phyloP scores from a whole-genome alignment of 2,797 vertebrate genomes.

The Pteropus rufus region DNA sequence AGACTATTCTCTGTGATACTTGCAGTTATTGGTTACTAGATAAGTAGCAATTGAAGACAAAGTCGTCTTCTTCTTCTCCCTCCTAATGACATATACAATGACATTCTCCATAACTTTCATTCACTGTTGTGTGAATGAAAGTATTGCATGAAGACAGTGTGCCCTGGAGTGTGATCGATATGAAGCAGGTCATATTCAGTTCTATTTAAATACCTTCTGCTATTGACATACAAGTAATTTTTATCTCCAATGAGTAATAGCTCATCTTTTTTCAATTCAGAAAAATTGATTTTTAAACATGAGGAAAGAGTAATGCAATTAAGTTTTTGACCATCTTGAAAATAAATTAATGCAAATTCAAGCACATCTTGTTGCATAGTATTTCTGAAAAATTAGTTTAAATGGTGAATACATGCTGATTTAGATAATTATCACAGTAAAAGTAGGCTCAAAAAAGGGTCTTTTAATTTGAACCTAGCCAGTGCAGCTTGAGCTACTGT shows the following conservation, averaged over 20 bases:
- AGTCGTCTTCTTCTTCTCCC: neutral
- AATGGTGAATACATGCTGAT: neutral
- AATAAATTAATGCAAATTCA: slow-evolving; percentile 52
- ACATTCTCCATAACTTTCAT: neutral
- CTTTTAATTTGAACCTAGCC: neutral
- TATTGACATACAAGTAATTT: neutral
- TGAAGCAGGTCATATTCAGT: neutral
- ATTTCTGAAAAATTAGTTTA: slow-evolving; percentile 39
- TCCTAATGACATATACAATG: neutral
- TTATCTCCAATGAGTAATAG: slow-evolving; percentile 24
- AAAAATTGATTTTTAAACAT: slow-evolving; percentile 5
- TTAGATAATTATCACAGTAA: slow-evolving; percentile 11
- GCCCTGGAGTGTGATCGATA: neutral
- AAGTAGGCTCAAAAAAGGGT: neutral
- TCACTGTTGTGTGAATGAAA: neutral
- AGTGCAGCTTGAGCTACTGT: neutral
- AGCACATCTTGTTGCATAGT: neutral
- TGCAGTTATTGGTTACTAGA: neutral
- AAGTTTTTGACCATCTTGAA: slow-evolving; percentile 17
- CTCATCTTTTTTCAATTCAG: slow-evolving; percentile 5
- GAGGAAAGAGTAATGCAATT: slow-evolving; percentile 52
- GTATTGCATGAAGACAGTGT: neutral
- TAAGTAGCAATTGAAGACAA: neutral
- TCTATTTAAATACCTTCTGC: neutral
- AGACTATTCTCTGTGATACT: neutral